Evolutionary conservation across 2,797 vertebrate genomes (phyloP).

Genomic region (Amblyraja radiata): DNA sequence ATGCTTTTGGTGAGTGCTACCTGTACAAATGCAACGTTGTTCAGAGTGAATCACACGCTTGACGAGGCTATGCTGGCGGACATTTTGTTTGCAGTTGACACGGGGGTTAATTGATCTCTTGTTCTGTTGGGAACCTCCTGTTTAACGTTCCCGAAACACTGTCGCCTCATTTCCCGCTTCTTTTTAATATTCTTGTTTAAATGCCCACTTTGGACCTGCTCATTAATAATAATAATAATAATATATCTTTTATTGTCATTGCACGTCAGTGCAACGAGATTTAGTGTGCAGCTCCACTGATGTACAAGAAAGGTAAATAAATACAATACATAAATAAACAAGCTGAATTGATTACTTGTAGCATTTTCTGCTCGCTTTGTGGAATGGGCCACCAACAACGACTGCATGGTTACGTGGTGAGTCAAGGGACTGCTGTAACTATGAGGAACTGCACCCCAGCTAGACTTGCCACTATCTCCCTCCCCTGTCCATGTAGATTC

Average conservation of each 20-base stretch:
- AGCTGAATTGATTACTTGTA: no score
- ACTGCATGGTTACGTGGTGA: neutral
- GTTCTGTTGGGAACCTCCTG: neutral
- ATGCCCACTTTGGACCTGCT: neutral
- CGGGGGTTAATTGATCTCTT: neutral
- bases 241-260: no score
- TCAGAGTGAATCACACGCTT: neutral
- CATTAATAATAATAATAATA: no score
- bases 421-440: neutral
- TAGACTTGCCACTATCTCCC: neutral
- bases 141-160: neutral
- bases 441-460: neutral
- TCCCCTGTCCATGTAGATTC: neutral
- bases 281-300: no score
- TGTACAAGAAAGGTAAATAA: no score
- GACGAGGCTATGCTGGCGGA: neutral
- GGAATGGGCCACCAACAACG: neutral
- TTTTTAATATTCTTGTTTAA: neutral
- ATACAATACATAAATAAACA: no score
- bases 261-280: no score
- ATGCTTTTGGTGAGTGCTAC: conserved; percentile 75
- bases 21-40: neutral
- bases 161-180: neutral
- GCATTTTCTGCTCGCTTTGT: neutral
- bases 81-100: neutral